A percentile compares a stretch with the other conserved stretches of the same genome.
Conservation (phyloP, 2,113 vertebrate genomes). For the Tetrao urogallus region DNA sequence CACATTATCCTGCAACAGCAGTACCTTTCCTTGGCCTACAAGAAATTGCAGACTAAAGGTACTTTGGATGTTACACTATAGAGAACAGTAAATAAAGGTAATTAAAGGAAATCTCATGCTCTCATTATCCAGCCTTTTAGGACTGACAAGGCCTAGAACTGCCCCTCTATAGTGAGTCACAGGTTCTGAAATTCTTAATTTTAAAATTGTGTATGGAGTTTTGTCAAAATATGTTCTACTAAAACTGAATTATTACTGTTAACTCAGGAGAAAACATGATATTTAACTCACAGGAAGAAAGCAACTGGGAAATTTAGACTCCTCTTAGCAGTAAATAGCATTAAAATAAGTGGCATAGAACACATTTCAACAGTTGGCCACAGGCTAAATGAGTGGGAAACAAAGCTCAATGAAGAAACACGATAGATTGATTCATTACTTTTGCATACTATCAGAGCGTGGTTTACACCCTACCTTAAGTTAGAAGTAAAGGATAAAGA, state of each 20-base stretch:
- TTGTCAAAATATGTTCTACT: slow-evolving; percentile 38
- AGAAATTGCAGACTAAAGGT: background rate
- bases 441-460: background rate
- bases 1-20: background rate
- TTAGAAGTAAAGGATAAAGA: background rate
- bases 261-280: background rate
- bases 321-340: slow-evolving; percentile 23
- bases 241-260: background rate
- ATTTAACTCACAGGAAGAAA: background rate
- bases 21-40: background rate
- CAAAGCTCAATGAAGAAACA: background rate
- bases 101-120: slow-evolving; percentile 46
- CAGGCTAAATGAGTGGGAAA: background rate
- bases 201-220: background rate
- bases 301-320: slow-evolving; percentile 13
- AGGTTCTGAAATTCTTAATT: slow-evolving; percentile 9
- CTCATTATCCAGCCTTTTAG: slow-evolving; percentile 7
- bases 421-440: background rate
- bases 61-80: background rate
- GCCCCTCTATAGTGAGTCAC: background rate
- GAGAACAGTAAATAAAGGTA: slow-evolving; percentile 35
- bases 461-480: background rate
- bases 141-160: slow-evolving; percentile 31
- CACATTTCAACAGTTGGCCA: background rate
- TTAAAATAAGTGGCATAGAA: background rate